Conservation (phyloP, 2,888 invertebrate genomes). For the Timema cristinae region DNA sequence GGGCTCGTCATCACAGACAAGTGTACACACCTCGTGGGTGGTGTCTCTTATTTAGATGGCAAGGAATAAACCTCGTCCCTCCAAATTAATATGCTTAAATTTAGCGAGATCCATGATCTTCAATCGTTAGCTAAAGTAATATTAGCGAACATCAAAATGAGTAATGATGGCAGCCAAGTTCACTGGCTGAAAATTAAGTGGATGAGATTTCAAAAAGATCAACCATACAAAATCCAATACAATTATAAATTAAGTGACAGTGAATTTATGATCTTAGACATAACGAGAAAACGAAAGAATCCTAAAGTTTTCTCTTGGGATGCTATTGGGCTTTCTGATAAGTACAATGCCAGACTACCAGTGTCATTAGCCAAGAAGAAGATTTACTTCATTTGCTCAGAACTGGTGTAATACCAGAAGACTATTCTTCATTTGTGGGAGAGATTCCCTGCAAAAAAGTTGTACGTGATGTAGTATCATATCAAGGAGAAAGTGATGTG, state of each 20-base stretch:
- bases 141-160: conserved; percentile 4
- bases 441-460: conserved; percentile 6
- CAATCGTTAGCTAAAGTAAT: background rate
- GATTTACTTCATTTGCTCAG: background rate
- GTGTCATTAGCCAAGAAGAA: background rate
- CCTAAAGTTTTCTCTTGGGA: background rate
- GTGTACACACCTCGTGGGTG: conserved; percentile 10
- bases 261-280: background rate
- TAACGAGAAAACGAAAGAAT: background rate
- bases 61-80: background rate
- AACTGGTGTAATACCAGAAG: conserved; percentile 7
- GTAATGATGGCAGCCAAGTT: conserved; percentile 6
- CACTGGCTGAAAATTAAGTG: conserved; percentile 6
- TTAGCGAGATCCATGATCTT: background rate
- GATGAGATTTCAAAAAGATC: background rate
- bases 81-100: background rate
- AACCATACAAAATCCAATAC: background rate
- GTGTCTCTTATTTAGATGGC: conserved; percentile 6
- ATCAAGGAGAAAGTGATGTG: too few relatives aligned
- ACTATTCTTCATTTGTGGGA: background rate
- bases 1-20: conserved; percentile 2
- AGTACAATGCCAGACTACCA: conserved; percentile 12
- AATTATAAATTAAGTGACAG: background rate
- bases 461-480: too few relatives aligned
- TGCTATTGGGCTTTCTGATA: background rate